A percentile compares a stretch with the other conserved stretches of the same genome.
phyloP scores from a whole-genome alignment of 1,140 invertebrate species.

The Drosophila triauraria region DNA sequence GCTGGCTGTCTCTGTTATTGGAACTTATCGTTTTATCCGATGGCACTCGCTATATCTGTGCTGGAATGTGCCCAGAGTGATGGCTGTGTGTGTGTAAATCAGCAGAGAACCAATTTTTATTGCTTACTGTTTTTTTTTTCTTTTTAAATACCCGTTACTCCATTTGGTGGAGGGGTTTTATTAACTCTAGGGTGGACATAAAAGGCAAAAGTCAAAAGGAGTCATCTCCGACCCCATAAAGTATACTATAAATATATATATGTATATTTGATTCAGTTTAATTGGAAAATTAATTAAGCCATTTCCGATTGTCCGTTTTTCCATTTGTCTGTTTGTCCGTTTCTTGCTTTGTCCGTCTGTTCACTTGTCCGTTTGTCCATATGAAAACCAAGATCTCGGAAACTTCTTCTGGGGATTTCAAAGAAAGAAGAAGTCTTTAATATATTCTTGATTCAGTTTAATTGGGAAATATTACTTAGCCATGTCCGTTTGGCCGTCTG shows the following conservation, averaged over 20 bases:
- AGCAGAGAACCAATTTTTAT: constrained; percentile 5
- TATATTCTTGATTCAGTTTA: no score
- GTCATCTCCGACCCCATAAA: neutral
- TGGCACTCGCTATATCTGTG: constrained; percentile 1
- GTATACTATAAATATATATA: neutral
- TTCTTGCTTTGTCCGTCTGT: no score
- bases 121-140: neutral
- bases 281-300: neutral
- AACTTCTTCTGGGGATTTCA: no score
- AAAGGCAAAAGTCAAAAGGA: neutral
- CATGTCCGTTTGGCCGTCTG: no score
- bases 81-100: constrained; percentile 14
- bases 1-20: constrained; percentile 18
- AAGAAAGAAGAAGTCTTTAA: no score
- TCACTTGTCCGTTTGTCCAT: no score
- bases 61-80: constrained; percentile 7
- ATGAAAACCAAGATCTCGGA: no score
- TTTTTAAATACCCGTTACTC: neutral
- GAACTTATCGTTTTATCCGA: constrained; percentile 13
- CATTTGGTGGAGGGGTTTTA: neutral
- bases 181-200: neutral
- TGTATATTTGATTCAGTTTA: neutral
- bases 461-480: no score
- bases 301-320: neutral
- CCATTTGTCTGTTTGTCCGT: no score